These are phyloP conservation scores for Bombus affinis DNA, from an alignment of 1,140 invertebrate species.

Conservation along the genomic window DNA sequence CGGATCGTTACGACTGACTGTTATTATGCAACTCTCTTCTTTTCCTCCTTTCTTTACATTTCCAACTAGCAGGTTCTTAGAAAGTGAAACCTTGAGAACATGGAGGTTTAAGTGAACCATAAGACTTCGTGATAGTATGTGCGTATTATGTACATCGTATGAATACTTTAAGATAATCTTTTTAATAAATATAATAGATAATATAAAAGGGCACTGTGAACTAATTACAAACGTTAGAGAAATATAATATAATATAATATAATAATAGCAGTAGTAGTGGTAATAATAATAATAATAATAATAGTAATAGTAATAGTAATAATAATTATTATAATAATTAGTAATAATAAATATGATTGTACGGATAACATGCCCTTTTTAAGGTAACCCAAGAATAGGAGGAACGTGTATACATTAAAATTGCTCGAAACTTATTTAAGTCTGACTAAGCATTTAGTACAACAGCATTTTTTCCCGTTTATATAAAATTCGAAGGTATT, in stretches of 20 bases:
- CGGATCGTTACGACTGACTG: not conserved
- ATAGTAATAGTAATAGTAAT: slow-evolving; percentile 24
- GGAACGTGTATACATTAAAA: slow-evolving; percentile 59
- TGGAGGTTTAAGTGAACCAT: slow-evolving; percentile 42
- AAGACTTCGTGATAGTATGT: slow-evolving; percentile 46
- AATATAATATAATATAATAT: slow-evolving; percentile 43
- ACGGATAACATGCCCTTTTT: slow-evolving; percentile 60
- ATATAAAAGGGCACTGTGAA: slow-evolving; percentile 52
- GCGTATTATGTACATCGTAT: slow-evolving; percentile 56
- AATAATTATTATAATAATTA: slow-evolving; percentile 47
- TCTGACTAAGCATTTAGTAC: slow-evolving; percentile 61
- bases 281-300: slow-evolving; percentile 44
- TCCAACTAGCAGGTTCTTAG: not conserved
- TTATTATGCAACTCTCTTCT: not conserved
- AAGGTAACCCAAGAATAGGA: slow-evolving; percentile 61
- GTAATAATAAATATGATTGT: slow-evolving; percentile 58
- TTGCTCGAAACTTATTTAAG: slow-evolving; percentile 54
- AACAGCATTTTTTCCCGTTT: slow-evolving; percentile 31
- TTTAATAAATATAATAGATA: slow-evolving; percentile 66
- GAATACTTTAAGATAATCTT: slow-evolving; percentile 47
- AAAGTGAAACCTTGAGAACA: slow-evolving; percentile 33
- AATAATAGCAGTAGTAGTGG: slow-evolving; percentile 39
- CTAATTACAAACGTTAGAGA: slow-evolving; percentile 45
- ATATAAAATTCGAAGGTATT: slow-evolving; percentile 65
- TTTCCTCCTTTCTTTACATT: slow-evolving; percentile 5